A percentile compares a stretch with the other conserved stretches of the same genome.
Evolutionary conservation across 2,888 invertebrate genomes (phyloP).

Genomic region (Tubulanus polymorphus): DNA sequence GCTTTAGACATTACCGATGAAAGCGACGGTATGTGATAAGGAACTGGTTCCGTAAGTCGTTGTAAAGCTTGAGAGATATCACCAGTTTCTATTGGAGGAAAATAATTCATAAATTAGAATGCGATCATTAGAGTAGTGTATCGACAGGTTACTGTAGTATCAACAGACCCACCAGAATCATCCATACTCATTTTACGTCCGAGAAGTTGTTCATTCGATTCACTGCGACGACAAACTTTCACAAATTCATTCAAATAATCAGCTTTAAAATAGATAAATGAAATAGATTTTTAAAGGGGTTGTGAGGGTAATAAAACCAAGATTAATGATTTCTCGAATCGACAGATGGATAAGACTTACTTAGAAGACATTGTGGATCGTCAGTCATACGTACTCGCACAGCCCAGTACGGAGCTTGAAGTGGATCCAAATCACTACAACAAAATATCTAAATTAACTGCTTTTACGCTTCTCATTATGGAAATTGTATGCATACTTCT

Average conservation of each 20-base stretch:
- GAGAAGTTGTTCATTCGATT: conserved; percentile 58
- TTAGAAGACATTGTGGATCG: conserved; percentile 71
- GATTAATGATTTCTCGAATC: not conserved
- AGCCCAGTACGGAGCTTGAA: conserved; percentile 71
- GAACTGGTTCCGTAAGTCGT: conserved; percentile 69
- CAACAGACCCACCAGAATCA: conserved; percentile 18
- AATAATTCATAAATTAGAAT: too few species aligned
- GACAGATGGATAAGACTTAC: conserved; percentile 29
- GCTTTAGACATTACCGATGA: conserved; percentile 39
- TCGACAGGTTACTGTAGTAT: too few species aligned
- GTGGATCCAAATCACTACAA: conserved; percentile 73
- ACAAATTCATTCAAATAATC: conserved; percentile 72
- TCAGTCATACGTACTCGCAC: conserved; percentile 59
- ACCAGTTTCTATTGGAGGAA: conserved; percentile 21
- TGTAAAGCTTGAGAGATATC: conserved; percentile 55
- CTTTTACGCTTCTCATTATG: not conserved
- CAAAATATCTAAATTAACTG: not conserved
- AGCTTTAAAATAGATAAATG: conserved; percentile 40
- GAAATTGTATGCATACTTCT: too few species aligned
- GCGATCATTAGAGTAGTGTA: too few species aligned
- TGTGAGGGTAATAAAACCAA: not conserved
- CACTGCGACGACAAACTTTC: conserved; percentile 58
- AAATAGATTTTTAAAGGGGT: not conserved
- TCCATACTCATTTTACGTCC: conserved; percentile 56
- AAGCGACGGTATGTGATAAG: conserved; percentile 40